Evolutionary conservation across 2,888 invertebrate genomes (phyloP), one percentile per base, ranked within the genome.

Genomic region (Dynastes tityus): DNA sequence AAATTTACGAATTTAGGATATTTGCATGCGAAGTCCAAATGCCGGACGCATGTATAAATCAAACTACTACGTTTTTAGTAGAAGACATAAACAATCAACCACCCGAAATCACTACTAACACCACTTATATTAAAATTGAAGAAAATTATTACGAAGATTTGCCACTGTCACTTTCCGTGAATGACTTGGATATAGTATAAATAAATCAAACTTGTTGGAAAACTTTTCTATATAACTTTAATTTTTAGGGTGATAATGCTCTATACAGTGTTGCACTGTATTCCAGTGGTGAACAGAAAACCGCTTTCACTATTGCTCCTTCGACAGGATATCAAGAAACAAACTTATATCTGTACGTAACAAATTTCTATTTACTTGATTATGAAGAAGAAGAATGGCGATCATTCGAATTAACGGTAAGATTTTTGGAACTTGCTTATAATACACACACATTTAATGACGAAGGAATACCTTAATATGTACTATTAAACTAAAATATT

Each of bases 31-130:
- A 89, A 84, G 82, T 82, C 9, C 80, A 83, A 8, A 83, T 87
- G 63, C 64, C 78, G 1, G 79, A 75, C 2, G 84, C 84, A 0
- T 77, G 78, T 5, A 82, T 83, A 29, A 74, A 77, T 16, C 79
- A 83, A 58, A 82, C 80, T 8, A 84, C 89, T 22, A 85, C 84
- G 9, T 85, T 89, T 49, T 86, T 88, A 45, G 88, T 92, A 16
- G 85, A 87, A 32, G 92, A 92, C 83, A 88, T 93, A 40, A 95
- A 95, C 85, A 94, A 95, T 85, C 92, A 95, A 84, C 84, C 83
- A 13, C 95, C 95, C 0, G 83, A 84, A 82, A 91, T 92, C 0
- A 83, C 89, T 13, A 37, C 1, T 22, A 58, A 8, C 55, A 58
- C 22, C n/a, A 89, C 90, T 79, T 78, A 70, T 5, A 86, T 91